Conservation (phyloP, 2,113 vertebrate species). For the Zapus hudsonius region DNA sequence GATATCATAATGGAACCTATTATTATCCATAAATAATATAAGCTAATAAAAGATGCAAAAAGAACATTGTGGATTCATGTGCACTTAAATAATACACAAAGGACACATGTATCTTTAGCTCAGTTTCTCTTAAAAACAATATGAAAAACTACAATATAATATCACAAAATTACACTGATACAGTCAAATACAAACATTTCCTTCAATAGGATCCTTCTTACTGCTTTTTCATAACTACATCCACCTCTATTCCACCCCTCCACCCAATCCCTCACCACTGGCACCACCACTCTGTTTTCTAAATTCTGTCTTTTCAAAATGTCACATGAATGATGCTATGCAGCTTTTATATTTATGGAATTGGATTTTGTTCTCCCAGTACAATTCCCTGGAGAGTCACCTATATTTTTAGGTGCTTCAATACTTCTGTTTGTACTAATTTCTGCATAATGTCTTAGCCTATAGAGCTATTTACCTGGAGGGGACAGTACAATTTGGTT, state of each 20-base stretch:
- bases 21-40: too few relatives aligned
- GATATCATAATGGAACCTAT: too few relatives aligned
- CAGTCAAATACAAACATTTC: background rate
- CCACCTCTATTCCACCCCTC: background rate
- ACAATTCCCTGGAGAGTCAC: conserved; percentile 32
- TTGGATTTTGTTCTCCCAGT: background rate
- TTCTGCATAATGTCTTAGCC: background rate
- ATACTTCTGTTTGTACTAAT: conserved; percentile 18
- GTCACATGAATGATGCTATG: conserved; percentile 1
- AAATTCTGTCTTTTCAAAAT: conserved; percentile 55
- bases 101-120: background rate
- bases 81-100: background rate
- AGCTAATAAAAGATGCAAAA: too few relatives aligned
- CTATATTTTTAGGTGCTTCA: background rate
- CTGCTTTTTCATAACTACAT: background rate
- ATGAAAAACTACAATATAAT: conserved; percentile 33
- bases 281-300: background rate
- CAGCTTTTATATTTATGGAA: background rate
- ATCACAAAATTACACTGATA: conserved; percentile 10
- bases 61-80: background rate
- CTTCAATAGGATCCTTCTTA: background rate
- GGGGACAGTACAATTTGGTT: background rate
- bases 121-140: background rate
- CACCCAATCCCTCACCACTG: background rate
- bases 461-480: background rate